phyloP scores from a whole-genome alignment of 2,797 vertebrate genomes.

The Phoeniculus purpureus region DNA sequence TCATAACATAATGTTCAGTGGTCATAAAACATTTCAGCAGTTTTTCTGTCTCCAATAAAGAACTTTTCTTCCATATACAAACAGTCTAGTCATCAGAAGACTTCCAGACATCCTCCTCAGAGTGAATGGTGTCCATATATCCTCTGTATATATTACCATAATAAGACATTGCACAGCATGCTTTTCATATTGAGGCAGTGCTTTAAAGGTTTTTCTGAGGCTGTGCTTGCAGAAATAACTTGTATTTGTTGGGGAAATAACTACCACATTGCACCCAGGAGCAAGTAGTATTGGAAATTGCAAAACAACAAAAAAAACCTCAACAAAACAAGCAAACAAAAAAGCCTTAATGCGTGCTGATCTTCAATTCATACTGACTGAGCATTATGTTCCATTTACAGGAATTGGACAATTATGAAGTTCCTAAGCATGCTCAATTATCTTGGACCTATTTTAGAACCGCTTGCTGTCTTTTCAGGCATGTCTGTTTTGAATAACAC shows the following conservation, averaged over 20 bases:
- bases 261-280: not conserved
- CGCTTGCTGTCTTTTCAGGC: not conserved
- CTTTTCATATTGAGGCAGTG: not conserved
- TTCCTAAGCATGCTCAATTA: not conserved
- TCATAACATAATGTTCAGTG: not conserved
- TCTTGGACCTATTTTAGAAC: not conserved
- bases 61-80: not conserved
- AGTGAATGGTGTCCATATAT: not conserved
- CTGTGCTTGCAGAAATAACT: not conserved
- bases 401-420: not conserved
- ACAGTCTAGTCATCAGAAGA: not conserved
- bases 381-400: not conserved
- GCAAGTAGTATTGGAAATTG: not conserved
- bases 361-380: not conserved
- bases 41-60: not conserved
- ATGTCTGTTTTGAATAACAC: not conserved
- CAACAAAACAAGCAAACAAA: no score
- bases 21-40: not conserved
- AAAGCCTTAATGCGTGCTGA: not conserved
- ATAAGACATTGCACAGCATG: not conserved
- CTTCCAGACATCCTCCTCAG: not conserved
- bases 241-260: not conserved
- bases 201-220: not conserved
- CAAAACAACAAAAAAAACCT: not conserved
- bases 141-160: not conserved